Base-by-base conservation (phyloP, 1,140 invertebrate species). In the Zaprionus ghesquierei region DNA sequence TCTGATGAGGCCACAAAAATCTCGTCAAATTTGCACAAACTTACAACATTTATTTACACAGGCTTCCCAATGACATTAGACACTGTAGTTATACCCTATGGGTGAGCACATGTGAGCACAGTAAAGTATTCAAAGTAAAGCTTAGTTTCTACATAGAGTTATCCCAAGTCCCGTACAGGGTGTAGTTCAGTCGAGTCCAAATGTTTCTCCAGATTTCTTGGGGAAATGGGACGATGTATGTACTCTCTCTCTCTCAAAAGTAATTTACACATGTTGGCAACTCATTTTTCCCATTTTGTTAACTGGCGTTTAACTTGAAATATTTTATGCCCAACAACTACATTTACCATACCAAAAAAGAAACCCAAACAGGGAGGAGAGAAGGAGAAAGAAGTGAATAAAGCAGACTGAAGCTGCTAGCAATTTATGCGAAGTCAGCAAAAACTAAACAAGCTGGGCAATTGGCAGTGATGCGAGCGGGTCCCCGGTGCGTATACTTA, bases 401-500 rank as follows among this genome's bases (percentile, higher is more conserved):
- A 54, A 27, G 59, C 33, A 44, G 41, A 59, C 58, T 64, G 63
- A 78, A 56, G 78, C 65, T 64, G 27, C 54, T 61, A 53, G 72
- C 59, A 89, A 71, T 84, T 79, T 89, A 89, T 89, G 82, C 79
- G 79, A 82, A 89, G 84, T 89, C 79, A 89, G 84, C 76, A 74
- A 77, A 64, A 77, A 71, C 75, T 76, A 69, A 71, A 65, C 79
- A 56, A 63, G 27, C 63, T 62, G 75, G 29, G 41, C 58, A 87
- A 76, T 68, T 87, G 75, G 59, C 33, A 66, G 54, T n/a, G 25
- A 51, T 31, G 25, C 55, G 33, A 38, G 29, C 23, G 51, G 79
- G 84, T 53, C 65, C 46, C 55, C 69, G 63, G 53, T 82, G 79
- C 75, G 82, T 87, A 76, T 86, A 82, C 82, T 87, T 89, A 87